Evolutionary conservation across 2,888 invertebrate genomes (phyloP), one percentile per base, ranked within the genome.

Genomic region (Omphaloscelis lunosa): DNA sequence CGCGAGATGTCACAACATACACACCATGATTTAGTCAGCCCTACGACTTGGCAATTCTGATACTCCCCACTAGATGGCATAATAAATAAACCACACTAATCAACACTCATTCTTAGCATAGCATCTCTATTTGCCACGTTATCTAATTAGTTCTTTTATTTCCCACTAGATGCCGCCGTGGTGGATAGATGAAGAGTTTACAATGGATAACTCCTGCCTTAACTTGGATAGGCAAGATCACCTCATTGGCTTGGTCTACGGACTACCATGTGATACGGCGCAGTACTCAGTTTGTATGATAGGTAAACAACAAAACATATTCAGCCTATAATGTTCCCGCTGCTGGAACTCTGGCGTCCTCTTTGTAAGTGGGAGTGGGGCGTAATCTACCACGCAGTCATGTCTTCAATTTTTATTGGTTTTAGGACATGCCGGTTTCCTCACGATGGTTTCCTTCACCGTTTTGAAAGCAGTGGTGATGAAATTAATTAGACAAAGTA

Each of bases 221-320:
- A 97, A 97, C 83, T 88, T 97, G 78, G 97, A 97, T 77, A 89
- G 97, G 2, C 96, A 95, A 69, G 96, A 97, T 74, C 97, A 97
- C 74, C 89, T 97, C 9, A 94, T 93, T 9, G 96, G 96, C 0
- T 88, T 97, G 20, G 92, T 97, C 2, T 97, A 97, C 71, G 97
- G 97, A 0, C 90, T 97, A 9, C 96, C 97, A 0, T 97, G 97
- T 82, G 95, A 96, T 58, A 97, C 95, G 0, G 93, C 96, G 2
- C 97, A 97, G 84, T 94, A 95, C 69, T 97, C 97, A 1, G 91
- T 97, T 27, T 97, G 97, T 79, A 93, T 96, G 92, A 93, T 96
- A 73, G 95, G 96, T 96, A 82, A 89, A 90, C 15, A 68, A 29
- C 17, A 29, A 27, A 39, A 61, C 17, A 20, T 39, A 17, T 29